These are phyloP conservation scores for Ptychochromis oligacanthus DNA, from an alignment of 2,113 vertebrate species.

Conservation along the genomic window DNA sequence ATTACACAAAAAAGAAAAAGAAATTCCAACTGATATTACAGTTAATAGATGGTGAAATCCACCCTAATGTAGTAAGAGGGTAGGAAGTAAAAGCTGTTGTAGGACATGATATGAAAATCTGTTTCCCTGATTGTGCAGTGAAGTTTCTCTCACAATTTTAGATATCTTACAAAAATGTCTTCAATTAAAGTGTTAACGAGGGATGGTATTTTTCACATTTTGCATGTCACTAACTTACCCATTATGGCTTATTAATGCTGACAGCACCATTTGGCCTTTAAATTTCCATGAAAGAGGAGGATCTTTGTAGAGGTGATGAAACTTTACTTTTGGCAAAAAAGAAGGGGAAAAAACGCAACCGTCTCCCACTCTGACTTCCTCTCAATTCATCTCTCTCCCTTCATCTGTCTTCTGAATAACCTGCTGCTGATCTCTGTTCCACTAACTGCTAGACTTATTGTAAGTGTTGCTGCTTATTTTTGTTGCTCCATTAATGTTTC, in stretches of 20 bases:
- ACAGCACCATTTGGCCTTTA: slow-evolving; percentile 47
- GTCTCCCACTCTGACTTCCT: neutral
- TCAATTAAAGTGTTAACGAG: slow-evolving; percentile 58
- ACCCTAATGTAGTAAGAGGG: neutral
- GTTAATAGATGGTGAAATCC: slow-evolving; percentile 15
- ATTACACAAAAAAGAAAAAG: neutral
- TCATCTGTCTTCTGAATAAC: slow-evolving; percentile 39
- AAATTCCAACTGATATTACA: neutral
- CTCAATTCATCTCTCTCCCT: slow-evolving; percentile 22
- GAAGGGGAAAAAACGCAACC: slow-evolving; percentile 26
- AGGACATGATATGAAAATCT: slow-evolving; percentile 49
- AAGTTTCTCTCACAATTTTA: slow-evolving; percentile 24
- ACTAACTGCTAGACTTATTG: neutral
- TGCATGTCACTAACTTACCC: slow-evolving; percentile 24
- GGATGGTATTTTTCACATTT: slow-evolving; percentile 21
- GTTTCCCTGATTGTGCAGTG: slow-evolving; percentile 32
- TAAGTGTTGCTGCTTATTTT: neutral
- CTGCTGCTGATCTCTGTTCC: slow-evolving; percentile 15
- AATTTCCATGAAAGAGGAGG: slow-evolving; percentile 40
- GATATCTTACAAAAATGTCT: slow-evolving; percentile 43
- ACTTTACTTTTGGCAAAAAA: slow-evolving; percentile 41
- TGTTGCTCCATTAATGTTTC: slow-evolving; percentile 13
- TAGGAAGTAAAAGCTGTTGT: slow-evolving; percentile 19
- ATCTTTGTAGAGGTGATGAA: slow-evolving; percentile 36
- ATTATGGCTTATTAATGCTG: slow-evolving; percentile 27